phyloP scores from a whole-genome alignment of 2,113 vertebrate species.

The Otis tarda region DNA sequence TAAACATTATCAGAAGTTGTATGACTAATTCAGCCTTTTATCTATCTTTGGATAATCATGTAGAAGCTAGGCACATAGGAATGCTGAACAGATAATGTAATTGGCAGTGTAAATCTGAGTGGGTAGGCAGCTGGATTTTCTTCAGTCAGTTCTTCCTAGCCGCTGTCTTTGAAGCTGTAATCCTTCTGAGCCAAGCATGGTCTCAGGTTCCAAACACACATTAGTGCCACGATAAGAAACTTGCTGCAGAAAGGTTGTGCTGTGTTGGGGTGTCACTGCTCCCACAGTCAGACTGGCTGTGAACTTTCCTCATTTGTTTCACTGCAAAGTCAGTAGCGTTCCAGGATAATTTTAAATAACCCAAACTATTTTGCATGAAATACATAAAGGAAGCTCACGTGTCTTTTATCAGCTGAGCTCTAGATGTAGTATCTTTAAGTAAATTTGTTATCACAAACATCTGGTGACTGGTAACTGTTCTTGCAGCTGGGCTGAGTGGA shows the following conservation, averaged over 20 bases:
- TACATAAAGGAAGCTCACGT: neutral
- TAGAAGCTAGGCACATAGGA: slow-evolving; percentile 10
- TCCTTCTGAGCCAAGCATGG: neutral
- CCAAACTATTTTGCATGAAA: neutral
- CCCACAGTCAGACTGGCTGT: neutral
- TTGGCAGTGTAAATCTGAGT: slow-evolving; percentile 38
- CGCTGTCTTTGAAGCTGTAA: slow-evolving; percentile 47
- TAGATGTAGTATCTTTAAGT: neutral
- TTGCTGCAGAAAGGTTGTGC: neutral
- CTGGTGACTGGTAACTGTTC: neutral
- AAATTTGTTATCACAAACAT: neutral
- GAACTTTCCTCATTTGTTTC: neutral
- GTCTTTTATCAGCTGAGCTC: neutral
- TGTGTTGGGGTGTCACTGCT: neutral
- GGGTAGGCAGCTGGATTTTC: slow-evolving; percentile 49
- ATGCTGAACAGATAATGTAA: neutral
- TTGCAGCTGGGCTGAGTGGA: neutral
- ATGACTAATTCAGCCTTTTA: slow-evolving; percentile 50
- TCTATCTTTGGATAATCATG: slow-evolving; percentile 25
- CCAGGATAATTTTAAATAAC: slow-evolving; percentile 1
- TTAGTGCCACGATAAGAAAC: neutral
- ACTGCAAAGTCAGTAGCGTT: neutral
- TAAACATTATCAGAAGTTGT: slow-evolving; percentile 8
- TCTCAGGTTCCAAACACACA: slow-evolving; percentile 9
- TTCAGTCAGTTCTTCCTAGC: slow-evolving; percentile 50